A percentile compares a stretch with the other conserved stretches of the same genome.
phyloP scores from a whole-genome alignment of 64 coral and sea anemone genomes.

The Exaiptasia diaphana region DNA sequence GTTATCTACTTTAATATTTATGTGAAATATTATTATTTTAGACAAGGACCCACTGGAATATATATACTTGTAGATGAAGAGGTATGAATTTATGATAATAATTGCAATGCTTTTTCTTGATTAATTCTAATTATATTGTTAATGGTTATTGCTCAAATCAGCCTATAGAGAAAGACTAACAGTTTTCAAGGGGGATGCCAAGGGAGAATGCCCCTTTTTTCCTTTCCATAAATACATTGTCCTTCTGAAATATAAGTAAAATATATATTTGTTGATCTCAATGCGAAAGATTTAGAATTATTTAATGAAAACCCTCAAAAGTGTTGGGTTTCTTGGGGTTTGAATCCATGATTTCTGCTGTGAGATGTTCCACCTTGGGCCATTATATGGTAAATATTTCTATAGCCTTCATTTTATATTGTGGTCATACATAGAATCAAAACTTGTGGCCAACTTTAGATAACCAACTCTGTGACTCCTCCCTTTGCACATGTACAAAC shows the following conservation, averaged over 20 bases:
- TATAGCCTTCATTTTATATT: not conserved
- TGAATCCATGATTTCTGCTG: slow-evolving; percentile 3
- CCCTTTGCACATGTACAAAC: not conserved
- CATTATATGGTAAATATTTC: not conserved
- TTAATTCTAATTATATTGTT: too few relatives aligned
- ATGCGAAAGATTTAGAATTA: too few relatives aligned
- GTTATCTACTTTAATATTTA: not conserved
- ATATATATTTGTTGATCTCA: too few relatives aligned
- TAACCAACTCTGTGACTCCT: not conserved
- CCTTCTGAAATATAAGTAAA: too few relatives aligned
- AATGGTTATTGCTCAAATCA: too few relatives aligned
- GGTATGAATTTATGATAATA: slow-evolving; percentile 20
- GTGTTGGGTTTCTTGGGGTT: too few relatives aligned
- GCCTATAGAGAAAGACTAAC: too few relatives aligned
- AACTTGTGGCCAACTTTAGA: not conserved
- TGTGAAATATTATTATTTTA: not conserved
- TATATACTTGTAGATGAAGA: slow-evolving; percentile 89
- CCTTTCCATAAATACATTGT: too few relatives aligned
- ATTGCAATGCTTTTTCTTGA: too few relatives aligned
- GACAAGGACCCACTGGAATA: slow-evolving; percentile 94
- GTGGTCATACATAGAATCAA: not conserved
- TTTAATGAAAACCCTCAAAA: too few relatives aligned
- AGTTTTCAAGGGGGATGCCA: too few relatives aligned
- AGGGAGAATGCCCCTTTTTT: too few relatives aligned
- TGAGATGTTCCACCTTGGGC: not conserved